phyloP scores from a whole-genome alignment of 2,888 invertebrate species.

The Gastrophysa polygoni region DNA sequence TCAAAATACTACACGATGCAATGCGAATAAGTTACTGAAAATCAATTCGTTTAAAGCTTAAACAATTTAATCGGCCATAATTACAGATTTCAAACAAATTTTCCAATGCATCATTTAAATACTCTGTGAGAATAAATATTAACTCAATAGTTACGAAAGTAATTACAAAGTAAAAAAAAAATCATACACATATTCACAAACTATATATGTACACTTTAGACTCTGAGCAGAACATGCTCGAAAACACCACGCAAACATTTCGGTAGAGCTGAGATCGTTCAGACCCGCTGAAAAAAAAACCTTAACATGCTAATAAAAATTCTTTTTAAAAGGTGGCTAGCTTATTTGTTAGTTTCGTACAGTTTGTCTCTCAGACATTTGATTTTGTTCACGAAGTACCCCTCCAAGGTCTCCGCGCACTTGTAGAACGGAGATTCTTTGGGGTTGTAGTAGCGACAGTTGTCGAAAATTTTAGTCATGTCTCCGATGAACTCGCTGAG shows the following conservation, averaged over 20 bases:
- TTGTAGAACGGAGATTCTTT: conserved; percentile 95
- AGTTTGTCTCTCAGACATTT: conserved; percentile 85
- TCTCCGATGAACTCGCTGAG: conserved; percentile 96
- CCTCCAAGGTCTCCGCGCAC: conserved; percentile 94
- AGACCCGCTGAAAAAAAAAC: conserved; percentile 41
- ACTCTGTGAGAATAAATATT: conserved; percentile 37
- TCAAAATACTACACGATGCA: conserved; percentile 10
- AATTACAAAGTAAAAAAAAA: conserved; percentile 38
- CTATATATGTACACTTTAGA: conserved; percentile 28
- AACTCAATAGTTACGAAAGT: conserved; percentile 37
- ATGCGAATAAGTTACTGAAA: conserved; percentile 40
- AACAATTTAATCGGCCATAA: conserved; percentile 24
- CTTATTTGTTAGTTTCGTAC: conserved; percentile 63
- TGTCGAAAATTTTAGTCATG: conserved; percentile 98
- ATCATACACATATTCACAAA: conserved; percentile 40
- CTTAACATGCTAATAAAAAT: conserved; percentile 38
- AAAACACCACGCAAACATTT: conserved; percentile 16
- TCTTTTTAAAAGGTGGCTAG: conserved; percentile 20
- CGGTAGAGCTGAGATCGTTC: conserved; percentile 47
- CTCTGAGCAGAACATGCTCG: conserved; percentile 37
- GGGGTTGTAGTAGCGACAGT: conserved; percentile 97
- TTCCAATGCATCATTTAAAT: conserved; percentile 31
- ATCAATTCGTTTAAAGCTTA: conserved; percentile 35
- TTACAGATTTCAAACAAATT: conserved; percentile 20
- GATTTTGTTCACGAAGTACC: conserved; percentile 93